phyloP scores from a whole-genome alignment of 1,140 invertebrate species.

The Cydia pomonella region DNA sequence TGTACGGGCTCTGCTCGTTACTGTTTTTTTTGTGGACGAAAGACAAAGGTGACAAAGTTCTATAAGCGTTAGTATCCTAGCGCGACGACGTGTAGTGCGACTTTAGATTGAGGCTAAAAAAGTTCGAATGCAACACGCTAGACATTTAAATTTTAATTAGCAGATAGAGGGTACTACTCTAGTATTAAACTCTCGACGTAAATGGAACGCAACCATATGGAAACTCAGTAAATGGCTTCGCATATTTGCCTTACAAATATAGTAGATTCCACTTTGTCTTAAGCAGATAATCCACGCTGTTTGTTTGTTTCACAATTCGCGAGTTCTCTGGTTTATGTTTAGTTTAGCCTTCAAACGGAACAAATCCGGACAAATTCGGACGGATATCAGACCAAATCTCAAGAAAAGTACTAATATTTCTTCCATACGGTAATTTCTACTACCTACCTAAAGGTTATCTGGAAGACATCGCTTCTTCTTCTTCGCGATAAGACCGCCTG shows the following conservation, averaged over 20 bases:
- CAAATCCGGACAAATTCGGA: not conserved
- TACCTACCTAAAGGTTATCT: no score
- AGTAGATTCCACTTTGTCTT: conserved; percentile 30
- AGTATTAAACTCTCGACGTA: conserved; percentile 29
- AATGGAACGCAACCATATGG: conserved; percentile 40
- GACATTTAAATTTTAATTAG: conserved; percentile 25
- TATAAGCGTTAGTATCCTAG: no score
- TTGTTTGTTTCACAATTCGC: conserved; percentile 16
- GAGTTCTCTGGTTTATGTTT: conserved; percentile 23
- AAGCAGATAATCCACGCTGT: conserved; percentile 22
- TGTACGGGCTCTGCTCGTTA: no score
- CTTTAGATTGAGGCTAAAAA: no score
- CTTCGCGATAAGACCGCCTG: no score
- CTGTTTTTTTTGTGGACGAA: no score
- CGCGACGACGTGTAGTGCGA: no score
- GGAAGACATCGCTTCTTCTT: no score
- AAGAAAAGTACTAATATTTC: not conserved
- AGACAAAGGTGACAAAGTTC: no score
- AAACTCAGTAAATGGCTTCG: conserved; percentile 42
- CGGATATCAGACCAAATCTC: no score
- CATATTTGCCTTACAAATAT: conserved; percentile 43
- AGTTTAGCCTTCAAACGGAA: not conserved
- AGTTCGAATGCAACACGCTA: no score
- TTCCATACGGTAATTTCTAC: no score
- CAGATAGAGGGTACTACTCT: not conserved